Conservation (phyloP, 2,888 invertebrate genomes). For the Elegia similella region DNA sequence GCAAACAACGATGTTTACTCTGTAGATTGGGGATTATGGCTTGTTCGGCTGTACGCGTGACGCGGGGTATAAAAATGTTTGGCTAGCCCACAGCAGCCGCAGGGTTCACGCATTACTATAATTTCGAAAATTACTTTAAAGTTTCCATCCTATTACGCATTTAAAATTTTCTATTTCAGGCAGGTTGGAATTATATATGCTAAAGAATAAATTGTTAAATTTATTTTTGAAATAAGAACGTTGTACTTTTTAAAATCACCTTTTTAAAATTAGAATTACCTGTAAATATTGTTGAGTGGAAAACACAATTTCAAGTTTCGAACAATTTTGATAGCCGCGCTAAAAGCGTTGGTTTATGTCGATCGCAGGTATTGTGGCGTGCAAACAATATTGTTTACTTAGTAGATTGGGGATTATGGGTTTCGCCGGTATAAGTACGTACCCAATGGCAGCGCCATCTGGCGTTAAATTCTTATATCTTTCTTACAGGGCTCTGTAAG, state of each 20-base stretch:
- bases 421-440: slow-evolving; percentile 22
- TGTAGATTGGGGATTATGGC: slow-evolving; percentile 57
- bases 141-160: too few relatives aligned
- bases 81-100: neutral
- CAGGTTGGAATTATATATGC: too few relatives aligned
- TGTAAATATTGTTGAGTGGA: neutral
- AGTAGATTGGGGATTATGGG: slow-evolving; percentile 57
- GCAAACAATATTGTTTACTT: slow-evolving; percentile 53
- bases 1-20: slow-evolving; percentile 53
- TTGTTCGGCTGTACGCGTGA: slow-evolving; percentile 26
- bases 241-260: too few relatives aligned
- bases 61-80: slow-evolving; percentile 15
- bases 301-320: neutral
- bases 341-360: slow-evolving; percentile 5
- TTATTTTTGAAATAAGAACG: too few relatives aligned
- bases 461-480: neutral
- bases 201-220: too few relatives aligned
- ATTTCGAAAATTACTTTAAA: neutral
- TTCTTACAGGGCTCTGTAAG: too few relatives aligned
- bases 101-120: slow-evolving; percentile 7
- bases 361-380: slow-evolving; percentile 32
- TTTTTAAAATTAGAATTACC: too few relatives aligned
- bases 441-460: neutral
- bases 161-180: too few relatives aligned
- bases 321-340: neutral